A percentile compares a stretch with the other conserved stretches of the same genome.
Evolutionary conservation across 2,797 vertebrate species (phyloP).

Genomic region (Triplophysa bombifrons): DNA sequence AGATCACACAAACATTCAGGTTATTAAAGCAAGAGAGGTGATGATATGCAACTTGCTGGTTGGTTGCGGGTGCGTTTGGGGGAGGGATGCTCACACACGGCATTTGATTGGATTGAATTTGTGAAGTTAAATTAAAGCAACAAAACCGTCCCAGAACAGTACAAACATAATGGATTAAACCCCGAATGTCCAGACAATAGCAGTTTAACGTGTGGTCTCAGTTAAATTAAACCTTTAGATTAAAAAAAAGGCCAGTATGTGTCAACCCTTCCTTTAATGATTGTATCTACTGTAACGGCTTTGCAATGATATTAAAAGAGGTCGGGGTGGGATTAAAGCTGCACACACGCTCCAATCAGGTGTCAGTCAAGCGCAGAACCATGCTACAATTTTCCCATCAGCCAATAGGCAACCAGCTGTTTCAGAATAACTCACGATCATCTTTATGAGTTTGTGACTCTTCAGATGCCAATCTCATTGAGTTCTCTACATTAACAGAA

Average conservation of each 20-base stretch:
- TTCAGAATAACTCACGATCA: constrained; percentile 60
- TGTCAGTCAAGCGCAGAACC: constrained; percentile 60
- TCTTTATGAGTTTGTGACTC: constrained; percentile 63
- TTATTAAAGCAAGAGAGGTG: background rate
- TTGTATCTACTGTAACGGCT: background rate
- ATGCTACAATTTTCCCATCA: constrained; percentile 60
- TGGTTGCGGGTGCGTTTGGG: background rate
- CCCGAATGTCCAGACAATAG: background rate
- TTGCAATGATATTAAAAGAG: constrained; percentile 11
- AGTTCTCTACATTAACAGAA: constrained; percentile 70
- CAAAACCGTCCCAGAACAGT: no score
- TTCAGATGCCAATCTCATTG: constrained; percentile 74
- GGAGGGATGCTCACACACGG: background rate
- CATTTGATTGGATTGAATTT: background rate
- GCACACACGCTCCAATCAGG: constrained; percentile 30
- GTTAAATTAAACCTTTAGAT: background rate
- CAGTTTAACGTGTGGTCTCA: background rate
- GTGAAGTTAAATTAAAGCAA: background rate
- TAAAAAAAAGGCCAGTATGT: background rate
- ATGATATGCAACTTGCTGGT: background rate
- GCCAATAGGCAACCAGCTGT: constrained; percentile 46
- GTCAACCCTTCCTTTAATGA: background rate
- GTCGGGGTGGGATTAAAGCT: constrained; percentile 40
- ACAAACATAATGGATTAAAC: background rate
- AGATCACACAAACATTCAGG: background rate